Conservation (phyloP, 2,888 invertebrate genomes). For the Plemyria rubiginata region DNA sequence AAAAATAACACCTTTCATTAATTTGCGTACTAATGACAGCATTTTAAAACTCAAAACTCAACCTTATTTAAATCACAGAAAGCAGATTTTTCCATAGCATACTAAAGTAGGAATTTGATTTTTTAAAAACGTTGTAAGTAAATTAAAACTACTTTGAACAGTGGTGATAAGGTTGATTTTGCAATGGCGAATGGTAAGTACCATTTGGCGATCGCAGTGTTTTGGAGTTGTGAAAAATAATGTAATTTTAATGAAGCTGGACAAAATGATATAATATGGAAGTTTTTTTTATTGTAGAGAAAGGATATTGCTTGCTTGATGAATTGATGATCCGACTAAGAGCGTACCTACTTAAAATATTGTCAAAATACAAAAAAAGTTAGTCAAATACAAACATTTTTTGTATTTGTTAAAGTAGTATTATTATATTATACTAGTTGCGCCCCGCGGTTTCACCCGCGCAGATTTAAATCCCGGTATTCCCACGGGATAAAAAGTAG, state of each 20-base stretch:
- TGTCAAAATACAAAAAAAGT: too few relatives aligned
- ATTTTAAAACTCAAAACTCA: conserved; percentile 15
- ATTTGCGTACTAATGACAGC: conserved; percentile 27
- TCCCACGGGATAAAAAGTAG: too few relatives aligned
- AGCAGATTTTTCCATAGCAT: conserved; percentile 7
- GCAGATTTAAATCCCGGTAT: too few relatives aligned
- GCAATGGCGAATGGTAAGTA: background rate
- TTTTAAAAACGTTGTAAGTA: background rate
- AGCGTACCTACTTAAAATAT: too few relatives aligned
- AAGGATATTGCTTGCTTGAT: too few relatives aligned
- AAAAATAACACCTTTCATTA: conserved; percentile 28
- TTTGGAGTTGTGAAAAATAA: background rate
- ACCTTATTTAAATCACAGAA: conserved; percentile 13
- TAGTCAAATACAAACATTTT: too few relatives aligned
- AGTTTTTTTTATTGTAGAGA: too few relatives aligned
- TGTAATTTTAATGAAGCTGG: conserved; percentile 13
- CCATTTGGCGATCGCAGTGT: background rate
- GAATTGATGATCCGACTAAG: too few relatives aligned
- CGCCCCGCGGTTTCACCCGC: too few relatives aligned
- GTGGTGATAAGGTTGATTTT: conserved; percentile 9
- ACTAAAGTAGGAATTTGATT: background rate
- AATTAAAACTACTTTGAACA: background rate
- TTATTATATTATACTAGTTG: too few relatives aligned
- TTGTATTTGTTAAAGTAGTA: too few relatives aligned
- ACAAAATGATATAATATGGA: too few relatives aligned